phyloP scores from a whole-genome alignment of 2,888 invertebrate species.

The Parnassius smintheus region DNA sequence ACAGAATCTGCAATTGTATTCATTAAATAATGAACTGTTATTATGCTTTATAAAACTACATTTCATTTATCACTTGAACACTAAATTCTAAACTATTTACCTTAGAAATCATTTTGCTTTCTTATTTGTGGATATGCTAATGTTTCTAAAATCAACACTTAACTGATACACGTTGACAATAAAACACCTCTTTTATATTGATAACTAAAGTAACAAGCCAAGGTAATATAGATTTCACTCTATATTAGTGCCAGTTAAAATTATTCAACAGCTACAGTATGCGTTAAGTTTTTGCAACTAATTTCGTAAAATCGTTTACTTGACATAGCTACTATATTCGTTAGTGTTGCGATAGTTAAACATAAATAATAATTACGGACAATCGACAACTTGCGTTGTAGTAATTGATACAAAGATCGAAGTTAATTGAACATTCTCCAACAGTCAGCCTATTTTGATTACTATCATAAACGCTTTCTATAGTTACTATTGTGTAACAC shows the following conservation, averaged over 20 bases:
- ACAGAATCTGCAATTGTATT: slow-evolving; percentile 35
- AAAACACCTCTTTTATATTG: slow-evolving; percentile 68
- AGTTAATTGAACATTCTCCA: slow-evolving; percentile 20
- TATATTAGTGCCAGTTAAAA: slow-evolving; percentile 49
- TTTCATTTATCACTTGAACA: slow-evolving; percentile 6
- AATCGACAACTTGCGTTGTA: slow-evolving; percentile 17
- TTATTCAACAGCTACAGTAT: slow-evolving; percentile 49
- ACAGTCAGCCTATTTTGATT: slow-evolving; percentile 9
- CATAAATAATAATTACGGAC: slow-evolving; percentile 21
- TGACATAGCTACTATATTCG: slow-evolving; percentile 41
- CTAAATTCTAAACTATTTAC: slow-evolving; percentile 39
- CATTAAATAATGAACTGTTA: too few relatives aligned
- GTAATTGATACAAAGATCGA: slow-evolving; percentile 16
- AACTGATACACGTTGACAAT: slow-evolving; percentile 61
- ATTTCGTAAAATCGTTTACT: slow-evolving; percentile 32
- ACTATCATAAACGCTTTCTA: slow-evolving; percentile 13
- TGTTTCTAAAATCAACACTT: slow-evolving; percentile 44
- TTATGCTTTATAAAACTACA: too few relatives aligned
- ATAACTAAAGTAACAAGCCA: slow-evolving; percentile 56
- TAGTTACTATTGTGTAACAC: slow-evolving; percentile 15
- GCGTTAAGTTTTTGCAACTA: slow-evolving; percentile 34
- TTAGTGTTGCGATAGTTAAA: slow-evolving; percentile 43
- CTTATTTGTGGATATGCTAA: slow-evolving; percentile 45
- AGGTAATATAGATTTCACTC: slow-evolving; percentile 72
- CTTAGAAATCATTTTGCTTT: slow-evolving; percentile 63